These are phyloP conservation scores for Sebastes taczanowskii DNA, from an alignment of 2,797 vertebrate genomes.

Conservation along the genomic window DNA sequence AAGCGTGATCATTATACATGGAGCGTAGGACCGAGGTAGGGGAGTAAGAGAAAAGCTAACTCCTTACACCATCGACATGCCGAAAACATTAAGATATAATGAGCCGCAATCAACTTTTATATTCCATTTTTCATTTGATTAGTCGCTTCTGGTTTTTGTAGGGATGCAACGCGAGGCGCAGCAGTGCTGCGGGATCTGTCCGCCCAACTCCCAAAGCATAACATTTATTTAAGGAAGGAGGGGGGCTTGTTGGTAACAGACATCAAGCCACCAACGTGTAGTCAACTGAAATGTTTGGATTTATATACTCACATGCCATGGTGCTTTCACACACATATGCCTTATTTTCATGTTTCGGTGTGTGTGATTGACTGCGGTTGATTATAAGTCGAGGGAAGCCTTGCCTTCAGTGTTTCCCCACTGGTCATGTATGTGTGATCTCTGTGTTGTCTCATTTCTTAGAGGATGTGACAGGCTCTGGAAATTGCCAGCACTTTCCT, in stretches of 20 bases:
- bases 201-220: constrained; percentile 12
- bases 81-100: constrained; percentile 61
- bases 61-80: constrained; percentile 44
- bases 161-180: constrained; percentile 3
- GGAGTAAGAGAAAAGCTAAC: constrained; percentile 17
- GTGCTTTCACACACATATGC: not conserved
- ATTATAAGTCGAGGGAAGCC: constrained; percentile 30
- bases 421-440: constrained; percentile 48
- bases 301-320: not conserved
- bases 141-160: constrained; percentile 46
- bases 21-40: not conserved
- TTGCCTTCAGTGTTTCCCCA: constrained; percentile 47
- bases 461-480: constrained; percentile 67
- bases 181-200: not conserved
- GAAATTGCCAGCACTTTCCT: constrained; percentile 57
- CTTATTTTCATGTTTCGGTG: constrained; percentile 22
- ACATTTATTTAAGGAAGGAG: constrained; percentile 33
- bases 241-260: constrained; percentile 10
- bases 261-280: not conserved
- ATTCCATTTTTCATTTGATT: constrained; percentile 54
- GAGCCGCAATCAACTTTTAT: constrained; percentile 57
- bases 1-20: constrained; percentile 56
- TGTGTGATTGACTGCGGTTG: constrained; percentile 54
- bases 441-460: constrained; percentile 65
- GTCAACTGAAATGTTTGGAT: constrained; percentile 22